Evolutionary conservation across 2,888 invertebrate species (phyloP), one percentile per base, ranked within the genome.

Genomic region (Teinopalpus imperialis): DNA sequence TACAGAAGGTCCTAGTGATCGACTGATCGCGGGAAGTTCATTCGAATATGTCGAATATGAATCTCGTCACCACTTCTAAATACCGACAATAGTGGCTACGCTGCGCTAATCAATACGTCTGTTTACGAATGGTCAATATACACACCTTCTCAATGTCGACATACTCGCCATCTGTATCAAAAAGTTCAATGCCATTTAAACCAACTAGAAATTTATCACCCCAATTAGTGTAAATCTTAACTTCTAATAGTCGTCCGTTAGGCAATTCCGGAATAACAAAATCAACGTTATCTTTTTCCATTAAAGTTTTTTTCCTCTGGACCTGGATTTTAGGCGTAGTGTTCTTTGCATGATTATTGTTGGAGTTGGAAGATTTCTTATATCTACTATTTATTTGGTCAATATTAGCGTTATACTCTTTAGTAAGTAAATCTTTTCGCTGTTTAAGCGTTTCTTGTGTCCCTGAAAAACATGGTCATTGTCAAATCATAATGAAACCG

Each of bases 241-340:
- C 80, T 52, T 91, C 90, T 59, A 95, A 66, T 42, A 90, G 74
- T 59, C 89, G 80, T n/a, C 95, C 95, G 51, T 77, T 79, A 0
- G 95, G 95, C 55, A 95, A 78, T 73, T 94, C 94, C 0, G 95
- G 95, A 51, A 95, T 94, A 26, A 93, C 85, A 69, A 95, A 95
- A 59, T 91, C 90, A 43, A 58, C 73, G 48, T 71, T 79, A 3
- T 50, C 45, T 54, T 65, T 77, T 8, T 75, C 76, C 5, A 35
- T 66, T 5, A 5, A 3, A 6, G 30, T 13, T 9, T 37, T 31
- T 20, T 40, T 53, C 12, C 20, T 70, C 16, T 63, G 61, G 4
- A 53, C n/a, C 47, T 39, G 49, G n/a, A n/a, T 56, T 49, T 66
- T 74, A 1, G 74, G 69, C 0, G 68, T 44, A 3, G 62, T 62